phyloP scores from a whole-genome alignment of 2,113 vertebrate species.

The Notothenia coriiceps region DNA sequence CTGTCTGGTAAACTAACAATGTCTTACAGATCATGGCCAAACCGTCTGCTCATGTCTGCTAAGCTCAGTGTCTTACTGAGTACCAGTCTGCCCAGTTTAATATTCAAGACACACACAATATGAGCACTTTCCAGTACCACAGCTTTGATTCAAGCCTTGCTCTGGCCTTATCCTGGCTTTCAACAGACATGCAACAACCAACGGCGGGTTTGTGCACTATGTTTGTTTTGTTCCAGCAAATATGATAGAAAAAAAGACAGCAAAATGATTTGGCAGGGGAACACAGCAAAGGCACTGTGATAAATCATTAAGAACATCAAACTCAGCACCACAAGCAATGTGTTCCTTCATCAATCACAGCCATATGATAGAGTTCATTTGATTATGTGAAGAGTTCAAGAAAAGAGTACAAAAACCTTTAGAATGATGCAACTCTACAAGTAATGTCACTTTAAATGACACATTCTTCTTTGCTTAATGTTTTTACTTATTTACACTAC shows the following conservation, averaged over 20 bases:
- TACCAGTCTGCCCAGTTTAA: conserved; percentile 52
- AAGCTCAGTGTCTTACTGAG: conserved; percentile 45
- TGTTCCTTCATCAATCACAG: conserved; percentile 1
- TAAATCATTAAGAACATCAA: conserved; percentile 31
- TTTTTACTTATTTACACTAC: conserved; percentile 4
- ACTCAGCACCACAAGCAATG: background rate
- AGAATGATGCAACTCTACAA: background rate
- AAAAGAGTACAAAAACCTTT: background rate
- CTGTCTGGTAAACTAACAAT: conserved; percentile 45
- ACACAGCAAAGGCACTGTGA: conserved; percentile 9
- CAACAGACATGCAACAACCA: background rate
- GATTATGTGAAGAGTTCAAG: background rate
- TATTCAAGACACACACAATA: conserved; percentile 43
- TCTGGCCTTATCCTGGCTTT: conserved; percentile 32
- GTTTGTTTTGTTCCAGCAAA: conserved; percentile 25
- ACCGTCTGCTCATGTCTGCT: conserved; percentile 54
- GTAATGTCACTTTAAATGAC: conserved; percentile 1
- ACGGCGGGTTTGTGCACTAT: background rate
- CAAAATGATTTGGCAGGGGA: conserved; percentile 31
- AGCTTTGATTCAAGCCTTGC: conserved; percentile 27
- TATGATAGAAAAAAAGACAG: conserved; percentile 14
- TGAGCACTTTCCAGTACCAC: conserved; percentile 29
- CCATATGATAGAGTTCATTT: background rate
- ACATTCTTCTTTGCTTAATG: conserved; percentile 3
- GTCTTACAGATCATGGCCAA: conserved; percentile 50